Percentiles rank a stretch among this genome's conserved stretches.
Evolutionary conservation across 2,113 vertebrate species (phyloP).

Genomic region (Scatophagus argus): DNA sequence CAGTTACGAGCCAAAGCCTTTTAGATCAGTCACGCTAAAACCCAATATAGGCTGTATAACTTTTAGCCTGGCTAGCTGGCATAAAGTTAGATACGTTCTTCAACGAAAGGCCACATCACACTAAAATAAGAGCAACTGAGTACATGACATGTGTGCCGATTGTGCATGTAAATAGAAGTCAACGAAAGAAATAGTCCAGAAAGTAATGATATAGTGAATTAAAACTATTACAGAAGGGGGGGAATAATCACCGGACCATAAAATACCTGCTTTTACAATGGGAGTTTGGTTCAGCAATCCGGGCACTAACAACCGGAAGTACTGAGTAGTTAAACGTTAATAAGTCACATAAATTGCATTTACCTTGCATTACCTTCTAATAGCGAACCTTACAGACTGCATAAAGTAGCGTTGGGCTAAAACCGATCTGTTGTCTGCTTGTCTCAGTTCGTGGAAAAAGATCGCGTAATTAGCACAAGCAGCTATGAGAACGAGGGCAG

Average conservation of each 20-base stretch:
- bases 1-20: neutral
- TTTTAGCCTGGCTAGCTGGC: neutral
- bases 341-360: neutral
- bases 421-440: constrained; percentile 27
- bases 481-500: neutral
- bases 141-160: neutral
- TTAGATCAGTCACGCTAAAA: neutral
- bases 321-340: neutral
- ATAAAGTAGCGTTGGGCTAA: constrained; percentile 2
- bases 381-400: constrained; percentile 17
- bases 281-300: neutral
- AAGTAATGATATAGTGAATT: too few species aligned
- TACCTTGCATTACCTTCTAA: constrained; percentile 59
- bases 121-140: neutral
- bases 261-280: neutral
- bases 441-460: neutral
- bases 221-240: too few species aligned
- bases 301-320: too few species aligned
- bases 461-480: neutral
- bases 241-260: too few species aligned
- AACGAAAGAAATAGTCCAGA: too few species aligned
- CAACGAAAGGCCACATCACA: too few species aligned
- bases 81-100: too few species aligned
- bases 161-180: accelerated
- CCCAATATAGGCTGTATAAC: neutral